Conservation (phyloP, 2,797 vertebrate species). For the Siniperca scherzeri region DNA sequence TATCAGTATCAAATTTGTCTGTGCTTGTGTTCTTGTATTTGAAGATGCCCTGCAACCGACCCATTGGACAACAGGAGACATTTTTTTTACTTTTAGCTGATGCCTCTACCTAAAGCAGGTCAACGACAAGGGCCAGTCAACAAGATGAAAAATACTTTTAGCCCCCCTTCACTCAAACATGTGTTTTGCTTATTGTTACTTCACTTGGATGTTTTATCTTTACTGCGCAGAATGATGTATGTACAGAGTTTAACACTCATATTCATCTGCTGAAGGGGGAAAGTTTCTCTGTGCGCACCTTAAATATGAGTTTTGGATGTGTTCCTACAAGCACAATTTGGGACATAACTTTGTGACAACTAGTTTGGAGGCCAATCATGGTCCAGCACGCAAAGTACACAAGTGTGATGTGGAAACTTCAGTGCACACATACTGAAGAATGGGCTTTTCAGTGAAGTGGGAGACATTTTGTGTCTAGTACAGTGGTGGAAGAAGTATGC, state of each 20-base stretch:
- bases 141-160: neutral
- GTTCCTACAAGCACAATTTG: neutral
- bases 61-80: neutral
- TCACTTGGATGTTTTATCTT: neutral
- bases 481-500: no score
- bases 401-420: neutral
- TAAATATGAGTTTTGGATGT: neutral
- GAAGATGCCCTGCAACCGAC: neutral
- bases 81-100: neutral
- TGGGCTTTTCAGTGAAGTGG: neutral
- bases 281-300: neutral
- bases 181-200: neutral
- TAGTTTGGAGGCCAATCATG: neutral
- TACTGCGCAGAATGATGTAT: neutral
- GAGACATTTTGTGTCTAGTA: no score
- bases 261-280: neutral
- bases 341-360: neutral
- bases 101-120: neutral
- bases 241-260: neutral
- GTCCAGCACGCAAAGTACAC: no score
- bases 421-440: neutral
- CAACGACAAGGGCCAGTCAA: neutral
- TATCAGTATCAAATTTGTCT: neutral
- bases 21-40: constrained; percentile 1
- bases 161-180: neutral